Base-by-base conservation (phyloP, 2,113 vertebrate species). In the Grallaria varia region DNA sequence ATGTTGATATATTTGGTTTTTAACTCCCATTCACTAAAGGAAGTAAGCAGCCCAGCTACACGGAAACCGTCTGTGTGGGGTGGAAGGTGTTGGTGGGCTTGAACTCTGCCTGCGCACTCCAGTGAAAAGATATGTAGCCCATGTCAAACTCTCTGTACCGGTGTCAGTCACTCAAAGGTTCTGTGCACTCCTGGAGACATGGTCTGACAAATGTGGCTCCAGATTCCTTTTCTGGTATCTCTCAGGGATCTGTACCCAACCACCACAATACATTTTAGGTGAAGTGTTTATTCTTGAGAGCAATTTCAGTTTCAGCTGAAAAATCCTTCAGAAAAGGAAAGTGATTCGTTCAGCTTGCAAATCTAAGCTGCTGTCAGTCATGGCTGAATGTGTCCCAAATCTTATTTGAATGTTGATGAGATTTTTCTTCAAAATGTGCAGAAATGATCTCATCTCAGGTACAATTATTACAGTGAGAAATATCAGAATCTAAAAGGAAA, bases 391-490 rank as follows among this genome's bases (percentile, higher is more conserved):
- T 89, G 68, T 64, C 42, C 35, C 31, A 80, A 39, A 56, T 66
- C 31, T 90, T 80, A 71, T 40, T 71, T 76, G 55, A 72, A 73
- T 68, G 33, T 71, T 74, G 87, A 84, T 64, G 14, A 69, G 66
- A 92, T 83, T 88, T 37, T 84, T 94, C 84, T 58, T 40, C 76
- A 69, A 97, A 93, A 91, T 47, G 12, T 42, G 58, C 66, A 89
- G 58, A 92, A 84, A 85, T 74, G 52, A 39, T 21, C 81, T 73
- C 50, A 78, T 77, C 11, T 24, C 83, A 92, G 58, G 58, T 45
- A 87, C 79, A 96, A 91, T 40, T 66, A 91, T 55, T 40, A 49
- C 82, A 81, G 77, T 74, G 76, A 91, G 74, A 94, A 91, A 58
- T 72, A 37, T 4, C 13, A 94, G 55, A 93, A 83, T 93, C 44